phyloP scores from a whole-genome alignment of 2,888 invertebrate genomes.

The Bibio marci region DNA sequence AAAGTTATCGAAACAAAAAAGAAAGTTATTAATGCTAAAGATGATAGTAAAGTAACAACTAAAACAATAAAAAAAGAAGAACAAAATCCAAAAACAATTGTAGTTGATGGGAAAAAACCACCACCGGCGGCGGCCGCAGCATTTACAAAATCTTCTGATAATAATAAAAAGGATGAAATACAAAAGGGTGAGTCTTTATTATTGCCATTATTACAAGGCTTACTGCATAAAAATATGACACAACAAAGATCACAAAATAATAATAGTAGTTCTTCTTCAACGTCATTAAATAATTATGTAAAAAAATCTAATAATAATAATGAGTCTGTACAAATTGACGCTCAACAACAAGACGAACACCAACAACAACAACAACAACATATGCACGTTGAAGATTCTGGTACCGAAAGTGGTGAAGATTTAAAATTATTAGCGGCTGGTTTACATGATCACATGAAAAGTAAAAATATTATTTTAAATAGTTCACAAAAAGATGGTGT shows the following conservation, averaged over 20 bases:
- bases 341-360: constrained; percentile 8
- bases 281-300: too few relatives aligned
- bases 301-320: too few relatives aligned
- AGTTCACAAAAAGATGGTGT: background rate
- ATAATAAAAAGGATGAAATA: constrained; percentile 16
- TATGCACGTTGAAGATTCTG: constrained; percentile 39
- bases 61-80: background rate
- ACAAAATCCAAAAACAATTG: background rate
- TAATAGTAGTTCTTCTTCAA: background rate
- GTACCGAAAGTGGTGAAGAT: constrained; percentile 54
- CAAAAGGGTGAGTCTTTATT: constrained; percentile 57
- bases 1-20: background rate
- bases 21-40: background rate
- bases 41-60: background rate
- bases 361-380: constrained; percentile 7
- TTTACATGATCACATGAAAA: constrained; percentile 32
- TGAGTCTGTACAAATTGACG: constrained; percentile 7
- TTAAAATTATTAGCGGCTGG: constrained; percentile 36
- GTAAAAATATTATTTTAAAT: constrained; percentile 6
- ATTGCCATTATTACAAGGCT: constrained; percentile 48
- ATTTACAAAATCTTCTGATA: constrained; percentile 1
- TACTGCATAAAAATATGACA: constrained; percentile 32
- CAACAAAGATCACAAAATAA: constrained; percentile 6
- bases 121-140: constrained; percentile 10
- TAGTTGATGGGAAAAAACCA: background rate